Percentiles rank a stretch among this genome's conserved stretches.
These are phyloP conservation scores for Crematogaster levior DNA, from an alignment of 2,888 invertebrate genomes.

Conservation along the genomic window DNA sequence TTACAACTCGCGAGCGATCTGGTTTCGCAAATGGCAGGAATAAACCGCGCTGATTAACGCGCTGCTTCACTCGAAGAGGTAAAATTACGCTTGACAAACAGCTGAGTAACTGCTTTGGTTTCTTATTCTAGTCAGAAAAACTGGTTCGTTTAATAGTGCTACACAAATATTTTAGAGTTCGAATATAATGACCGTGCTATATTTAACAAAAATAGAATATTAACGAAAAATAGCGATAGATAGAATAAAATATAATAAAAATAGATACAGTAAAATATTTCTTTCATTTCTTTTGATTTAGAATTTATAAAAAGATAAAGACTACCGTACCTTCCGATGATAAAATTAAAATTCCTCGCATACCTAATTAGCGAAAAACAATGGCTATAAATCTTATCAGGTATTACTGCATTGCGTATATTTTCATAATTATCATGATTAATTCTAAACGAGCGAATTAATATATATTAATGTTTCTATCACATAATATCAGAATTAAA, in stretches of 20 bases:
- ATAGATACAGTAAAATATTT: not conserved
- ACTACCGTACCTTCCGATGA: not conserved
- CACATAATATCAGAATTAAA: not conserved
- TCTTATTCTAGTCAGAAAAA: not conserved
- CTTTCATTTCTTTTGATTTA: not conserved
- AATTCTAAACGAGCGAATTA: slow-evolving; percentile 1
- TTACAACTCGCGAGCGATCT: slow-evolving; percentile 11
- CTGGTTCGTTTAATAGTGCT: not conserved
- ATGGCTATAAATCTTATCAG: not conserved
- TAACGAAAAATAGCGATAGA: not conserved
- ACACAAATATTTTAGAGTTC: not conserved
- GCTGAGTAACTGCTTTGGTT: not conserved
- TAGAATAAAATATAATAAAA: not conserved
- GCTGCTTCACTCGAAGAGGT: not conserved
- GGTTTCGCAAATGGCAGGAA: slow-evolving; percentile 23
- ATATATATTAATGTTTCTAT: not conserved
- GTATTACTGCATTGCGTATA: not conserved
- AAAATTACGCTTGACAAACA: slow-evolving; percentile 29
- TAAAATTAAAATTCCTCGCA: not conserved
- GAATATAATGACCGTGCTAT: not conserved
- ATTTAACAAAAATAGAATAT: not conserved
- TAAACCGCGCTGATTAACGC: slow-evolving; percentile 24
- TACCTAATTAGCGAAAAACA: not conserved
- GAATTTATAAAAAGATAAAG: not conserved
- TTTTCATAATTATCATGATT: not conserved